Conservation (phyloP, 2,113 vertebrate genomes). For the Asarcornis scutulata region DNA sequence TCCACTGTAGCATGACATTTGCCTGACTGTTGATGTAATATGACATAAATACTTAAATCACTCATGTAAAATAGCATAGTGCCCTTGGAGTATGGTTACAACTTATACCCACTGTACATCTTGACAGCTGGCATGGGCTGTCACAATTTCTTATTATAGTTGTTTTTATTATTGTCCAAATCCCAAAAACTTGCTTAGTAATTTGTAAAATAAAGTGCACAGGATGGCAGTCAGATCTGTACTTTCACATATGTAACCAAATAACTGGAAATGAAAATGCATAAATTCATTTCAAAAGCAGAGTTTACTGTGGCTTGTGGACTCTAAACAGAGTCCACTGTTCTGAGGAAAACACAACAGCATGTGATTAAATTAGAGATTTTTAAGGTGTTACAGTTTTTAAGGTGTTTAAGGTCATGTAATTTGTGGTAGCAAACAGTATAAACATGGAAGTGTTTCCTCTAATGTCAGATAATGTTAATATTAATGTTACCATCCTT, state of each 20-base stretch:
- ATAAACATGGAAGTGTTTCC: background rate
- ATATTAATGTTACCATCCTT: background rate
- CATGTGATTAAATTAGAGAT: background rate
- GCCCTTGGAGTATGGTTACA: background rate
- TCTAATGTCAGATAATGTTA: background rate
- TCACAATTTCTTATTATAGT: background rate
- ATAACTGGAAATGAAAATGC: background rate
- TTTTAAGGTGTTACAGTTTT: background rate
- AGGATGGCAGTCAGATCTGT: background rate
- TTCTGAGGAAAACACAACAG: background rate
- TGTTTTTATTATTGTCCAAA: background rate
- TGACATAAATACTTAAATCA: background rate
- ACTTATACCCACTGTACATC: background rate
- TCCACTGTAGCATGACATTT: background rate
- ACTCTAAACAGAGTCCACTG: background rate
- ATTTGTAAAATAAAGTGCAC: background rate
- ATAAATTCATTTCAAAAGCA: background rate
- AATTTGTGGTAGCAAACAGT: background rate
- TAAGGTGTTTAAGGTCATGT: background rate
- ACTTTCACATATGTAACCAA: background rate
- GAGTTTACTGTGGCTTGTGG: background rate
- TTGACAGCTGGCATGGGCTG: background rate
- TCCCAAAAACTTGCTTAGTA: background rate
- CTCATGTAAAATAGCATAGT: background rate
- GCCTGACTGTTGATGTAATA: background rate